Percentiles rank a stretch among this genome's conserved stretches.
Evolutionary conservation across 1,140 invertebrate genomes (phyloP).

Genomic region (Gonatopus flavifemur): DNA sequence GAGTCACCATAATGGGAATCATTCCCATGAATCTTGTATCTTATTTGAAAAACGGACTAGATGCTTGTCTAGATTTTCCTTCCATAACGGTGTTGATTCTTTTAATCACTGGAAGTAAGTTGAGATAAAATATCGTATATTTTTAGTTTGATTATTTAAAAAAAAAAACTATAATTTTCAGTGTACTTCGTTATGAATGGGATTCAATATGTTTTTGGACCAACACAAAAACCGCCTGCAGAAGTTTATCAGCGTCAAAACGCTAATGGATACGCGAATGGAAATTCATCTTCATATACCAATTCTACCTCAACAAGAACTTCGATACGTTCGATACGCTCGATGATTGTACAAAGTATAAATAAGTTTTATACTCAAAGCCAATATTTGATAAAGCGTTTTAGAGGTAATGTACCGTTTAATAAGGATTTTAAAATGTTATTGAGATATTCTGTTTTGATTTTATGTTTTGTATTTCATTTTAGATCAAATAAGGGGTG

Average conservation of each 20-base stretch:
- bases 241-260: neutral
- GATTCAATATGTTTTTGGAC: slow-evolving; percentile 33
- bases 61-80: slow-evolving; percentile 46
- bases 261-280: slow-evolving; percentile 16
- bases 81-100: slow-evolving; percentile 47
- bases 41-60: slow-evolving; percentile 48
- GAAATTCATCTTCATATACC: slow-evolving; percentile 8
- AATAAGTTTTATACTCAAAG: no score
- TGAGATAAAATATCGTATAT: slow-evolving; percentile 1
- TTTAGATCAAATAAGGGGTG: slow-evolving; percentile 14
- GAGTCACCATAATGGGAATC: slow-evolving; percentile 44
- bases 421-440: no score
- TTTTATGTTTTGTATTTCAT: slow-evolving; percentile 8
- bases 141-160: neutral
- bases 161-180: slow-evolving; percentile 19
- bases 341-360: no score
- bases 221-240: slow-evolving; percentile 8
- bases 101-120: slow-evolving; percentile 49
- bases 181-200: slow-evolving; percentile 46
- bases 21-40: slow-evolving; percentile 47
- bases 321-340: no score
- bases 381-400: no score
- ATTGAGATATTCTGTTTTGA: no score
- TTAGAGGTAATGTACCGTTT: no score
- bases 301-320: no score